Base-by-base conservation (phyloP, 2,113 vertebrate species). In the Cryptotis parvus region DNA sequence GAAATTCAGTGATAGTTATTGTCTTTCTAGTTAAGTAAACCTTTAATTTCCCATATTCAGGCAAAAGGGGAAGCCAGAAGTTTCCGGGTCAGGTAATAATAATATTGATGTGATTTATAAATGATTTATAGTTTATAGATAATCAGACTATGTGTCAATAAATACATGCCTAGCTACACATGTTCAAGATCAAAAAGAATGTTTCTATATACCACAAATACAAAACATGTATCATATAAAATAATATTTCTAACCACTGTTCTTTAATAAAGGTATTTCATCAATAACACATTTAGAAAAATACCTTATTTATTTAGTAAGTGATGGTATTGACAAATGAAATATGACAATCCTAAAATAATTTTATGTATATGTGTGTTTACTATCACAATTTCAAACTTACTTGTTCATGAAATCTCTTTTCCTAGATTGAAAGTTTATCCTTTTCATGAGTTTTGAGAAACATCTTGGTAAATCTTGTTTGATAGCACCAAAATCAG, bases 11-110 rank as follows among this genome's bases (percentile, higher is more conserved):
- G 29, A 52, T 66, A 83, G n/a, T 31, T 26, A 65, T 82, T 63
- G 39, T 52, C 35, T 87, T 72, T 83, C 41, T 83, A 73, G 77
- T 35, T 76, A 66, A 41, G 68, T 63, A 61, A 89, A 89, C 9
- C 65, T 75, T 76, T 81, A 33, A 29, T 70, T 80, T 94, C 18
- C 69, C 39, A 66, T 33, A 65, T 45, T 12, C 29, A 91, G 41
- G 12, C 31, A 80, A 74, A 1, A 9, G 61, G n/a, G 68, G 84
- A 84, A 74, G 39, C 26, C 41, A 70, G 29, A 84, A 84, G 61
- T 92, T 70, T 24, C 14, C 39, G 89, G 86, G 37, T 8, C n/a
- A 65, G 1, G 68, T 49, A 6, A 52, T 81, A 81, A 70, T 65
- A 33, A 76, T 29, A 15, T 89, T 91, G 61, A 63, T 63, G 8